Evolutionary conservation across 2,797 vertebrate genomes (phyloP), one percentile per base, ranked within the genome.

Genomic region (Sebastes vulpes): DNA sequence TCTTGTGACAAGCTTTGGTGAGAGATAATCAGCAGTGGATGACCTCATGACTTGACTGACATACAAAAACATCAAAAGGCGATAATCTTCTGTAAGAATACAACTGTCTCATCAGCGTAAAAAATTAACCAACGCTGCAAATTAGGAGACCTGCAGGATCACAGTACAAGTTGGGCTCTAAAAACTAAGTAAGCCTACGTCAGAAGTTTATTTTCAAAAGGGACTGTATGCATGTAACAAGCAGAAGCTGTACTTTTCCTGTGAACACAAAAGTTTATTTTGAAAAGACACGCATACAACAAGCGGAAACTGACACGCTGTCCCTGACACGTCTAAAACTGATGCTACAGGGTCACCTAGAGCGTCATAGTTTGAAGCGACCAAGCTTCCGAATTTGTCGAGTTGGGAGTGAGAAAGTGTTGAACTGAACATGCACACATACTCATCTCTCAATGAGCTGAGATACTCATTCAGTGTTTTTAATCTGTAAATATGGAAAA

Each of bases 1-100:
- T 82, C 82, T 85, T 74, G 42, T 80, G 29, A 73, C 28, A 16
- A 65, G 63, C 76, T 82, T 71, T 68, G 32, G 46, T 38, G 21
- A 72, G 61, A 79, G 54, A 46, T 77, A 68, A 86, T 87, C 29
- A 75, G 65, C 61, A 35, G 21, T 58, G 35, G 28, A 42, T 73
- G 66, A 73, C 46, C 26, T 72, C 10, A 14, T 59, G 53, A 73
- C 63, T 31, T 29, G 29, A 14, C 9, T 25, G 11, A 18, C 6
- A 35, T 71, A 35, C 26, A 32, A 56, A 56, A n/a, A 23, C 21
- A 26, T 65, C 6, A 52, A n/a, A 61, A 21, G 11, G 46, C 5
- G 2, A 28, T 11, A 42, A 46, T 28, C 3, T 28, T 48, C 12
- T 50, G 63, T 26, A 21, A 16, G 53, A 73, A 59, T 26, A 38